Conservation (phyloP, 2,888 invertebrate genomes). For the Nasonia oneida region DNA sequence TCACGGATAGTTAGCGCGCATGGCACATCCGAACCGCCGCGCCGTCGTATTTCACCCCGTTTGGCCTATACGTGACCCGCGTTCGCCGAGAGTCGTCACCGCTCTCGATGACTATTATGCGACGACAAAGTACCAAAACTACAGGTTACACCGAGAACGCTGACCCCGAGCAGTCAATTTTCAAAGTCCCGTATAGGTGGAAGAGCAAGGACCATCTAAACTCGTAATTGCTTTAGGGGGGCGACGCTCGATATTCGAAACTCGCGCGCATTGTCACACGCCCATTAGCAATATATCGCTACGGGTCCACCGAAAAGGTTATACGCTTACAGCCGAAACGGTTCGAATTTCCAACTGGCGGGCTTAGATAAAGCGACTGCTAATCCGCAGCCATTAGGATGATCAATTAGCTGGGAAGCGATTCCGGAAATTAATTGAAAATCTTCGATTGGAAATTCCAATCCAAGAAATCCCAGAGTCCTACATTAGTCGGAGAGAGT, state of each 20-base stretch:
- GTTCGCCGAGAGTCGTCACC: neutral
- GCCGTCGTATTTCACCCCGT: neutral
- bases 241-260: neutral
- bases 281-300: neutral
- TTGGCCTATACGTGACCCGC: neutral
- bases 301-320: neutral
- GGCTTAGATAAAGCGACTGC: neutral
- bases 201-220: neutral
- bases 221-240: conserved; percentile 2
- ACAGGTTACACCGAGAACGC: neutral
- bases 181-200: neutral
- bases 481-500: neutral
- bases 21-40: neutral
- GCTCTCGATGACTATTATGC: neutral
- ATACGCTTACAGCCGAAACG: neutral
- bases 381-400: conserved; percentile 16
- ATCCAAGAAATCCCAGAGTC: conserved; percentile 11
- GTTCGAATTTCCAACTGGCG: neutral
- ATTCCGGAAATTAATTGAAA: conserved; percentile 18
- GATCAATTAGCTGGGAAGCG: neutral
- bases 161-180: neutral
- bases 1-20: neutral
- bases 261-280: neutral
- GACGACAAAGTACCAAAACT: neutral
- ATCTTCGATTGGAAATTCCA: conserved; percentile 20